Percentiles rank a stretch among this genome's conserved stretches.
These are phyloP conservation scores for Odontesthes bonariensis DNA, from an alignment of 2,113 vertebrate species.

Conservation along the genomic window DNA sequence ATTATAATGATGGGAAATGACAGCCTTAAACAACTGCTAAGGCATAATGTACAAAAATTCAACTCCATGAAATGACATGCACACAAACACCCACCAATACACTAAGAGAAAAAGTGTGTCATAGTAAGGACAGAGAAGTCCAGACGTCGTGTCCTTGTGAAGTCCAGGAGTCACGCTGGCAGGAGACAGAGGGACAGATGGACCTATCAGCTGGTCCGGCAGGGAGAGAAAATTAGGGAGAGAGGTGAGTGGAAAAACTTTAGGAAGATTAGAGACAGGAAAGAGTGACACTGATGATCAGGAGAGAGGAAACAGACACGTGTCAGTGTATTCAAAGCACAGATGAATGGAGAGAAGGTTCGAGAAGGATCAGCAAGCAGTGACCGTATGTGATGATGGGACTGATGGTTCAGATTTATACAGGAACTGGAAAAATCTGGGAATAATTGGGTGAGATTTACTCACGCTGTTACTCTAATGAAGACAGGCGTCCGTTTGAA, in stretches of 20 bases:
- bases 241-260: constrained; percentile 47
- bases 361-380: neutral
- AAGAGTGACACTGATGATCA: constrained; percentile 20
- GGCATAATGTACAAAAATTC: neutral
- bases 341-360: neutral
- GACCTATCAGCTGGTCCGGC: constrained; percentile 41
- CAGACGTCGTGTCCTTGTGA: constrained; percentile 41
- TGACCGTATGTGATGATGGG: neutral
- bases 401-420: neutral
- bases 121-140: constrained; percentile 38
- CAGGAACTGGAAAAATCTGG: neutral
- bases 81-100: neutral
- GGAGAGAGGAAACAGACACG: constrained; percentile 20
- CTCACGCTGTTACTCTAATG: no score
- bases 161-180: constrained; percentile 47
- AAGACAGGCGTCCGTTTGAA: no score
- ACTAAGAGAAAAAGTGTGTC: constrained; percentile 1
- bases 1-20: no score
- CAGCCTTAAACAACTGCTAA: neutral
- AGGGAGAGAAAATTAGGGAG: constrained; percentile 24
- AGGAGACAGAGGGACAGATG: constrained; percentile 52
- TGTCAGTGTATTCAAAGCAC: constrained; percentile 19
- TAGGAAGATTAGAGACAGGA: constrained; percentile 26
- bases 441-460: neutral
- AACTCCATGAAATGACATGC: constrained; percentile 9